Conservation (phyloP, 2,888 invertebrate species). For the Byasa hedistus region DNA sequence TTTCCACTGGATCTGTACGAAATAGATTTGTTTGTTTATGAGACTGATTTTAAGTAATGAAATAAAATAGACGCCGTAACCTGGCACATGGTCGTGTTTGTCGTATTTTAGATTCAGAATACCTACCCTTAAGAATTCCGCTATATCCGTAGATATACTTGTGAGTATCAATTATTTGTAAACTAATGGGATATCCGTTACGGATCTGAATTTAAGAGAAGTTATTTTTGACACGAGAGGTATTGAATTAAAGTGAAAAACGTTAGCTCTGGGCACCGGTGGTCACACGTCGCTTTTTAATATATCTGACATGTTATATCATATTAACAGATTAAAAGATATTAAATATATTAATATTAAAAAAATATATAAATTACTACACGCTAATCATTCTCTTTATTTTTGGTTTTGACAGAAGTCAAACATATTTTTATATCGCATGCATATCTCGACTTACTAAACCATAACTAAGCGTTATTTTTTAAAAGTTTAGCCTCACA, state of each 20-base stretch:
- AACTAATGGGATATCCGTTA: conserved; percentile 57
- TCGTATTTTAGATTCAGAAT: not conserved
- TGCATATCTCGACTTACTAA: conserved; percentile 40
- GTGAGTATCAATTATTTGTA: conserved; percentile 64
- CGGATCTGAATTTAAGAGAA: conserved; percentile 61
- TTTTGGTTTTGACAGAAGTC: not conserved
- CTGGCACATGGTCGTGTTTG: conserved; percentile 40
- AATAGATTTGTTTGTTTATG: conserved; percentile 60
- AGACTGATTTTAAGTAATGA: conserved; percentile 78
- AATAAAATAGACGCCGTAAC: conserved; percentile 52
- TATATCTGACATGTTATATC: conserved; percentile 13
- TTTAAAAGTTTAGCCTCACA: conserved; percentile 32
- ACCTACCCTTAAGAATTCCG: not conserved
- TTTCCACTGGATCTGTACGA: not conserved
- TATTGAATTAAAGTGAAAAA: conserved; percentile 43
- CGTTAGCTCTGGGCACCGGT: conserved; percentile 68
- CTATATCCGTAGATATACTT: conserved; percentile 6
- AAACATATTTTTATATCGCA: conserved; percentile 34
- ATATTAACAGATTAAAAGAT: not conserved
- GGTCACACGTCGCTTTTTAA: conserved; percentile 54
- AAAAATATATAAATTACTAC: conserved; percentile 6
- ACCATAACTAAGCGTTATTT: conserved; percentile 44
- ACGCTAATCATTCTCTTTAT: not conserved
- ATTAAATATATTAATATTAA: not conserved
- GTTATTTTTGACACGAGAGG: conserved; percentile 74